phyloP scores from a whole-genome alignment of 2,113 vertebrate genomes.

The Platysteira castanea region DNA sequence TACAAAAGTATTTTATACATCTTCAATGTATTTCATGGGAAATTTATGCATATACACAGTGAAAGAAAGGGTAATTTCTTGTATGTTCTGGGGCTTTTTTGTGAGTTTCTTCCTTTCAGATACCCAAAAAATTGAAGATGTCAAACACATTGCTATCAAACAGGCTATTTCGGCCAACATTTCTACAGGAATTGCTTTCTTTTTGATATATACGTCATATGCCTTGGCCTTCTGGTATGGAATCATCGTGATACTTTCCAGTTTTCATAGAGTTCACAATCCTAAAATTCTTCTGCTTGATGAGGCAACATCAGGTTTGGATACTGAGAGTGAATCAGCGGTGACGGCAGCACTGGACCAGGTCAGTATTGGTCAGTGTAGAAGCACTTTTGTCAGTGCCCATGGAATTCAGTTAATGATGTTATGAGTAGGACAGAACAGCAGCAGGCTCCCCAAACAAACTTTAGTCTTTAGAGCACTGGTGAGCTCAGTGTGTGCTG shows the following conservation, averaged over 20 bases:
- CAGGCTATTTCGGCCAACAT: conserved; percentile 80
- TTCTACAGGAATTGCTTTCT: conserved; percentile 80
- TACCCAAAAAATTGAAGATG: conserved; percentile 83
- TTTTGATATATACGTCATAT: conserved; percentile 82
- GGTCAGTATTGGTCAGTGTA: conserved; percentile 55
- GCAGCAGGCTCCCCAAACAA: not conserved
- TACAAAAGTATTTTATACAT: not conserved
- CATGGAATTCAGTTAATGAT: not conserved
- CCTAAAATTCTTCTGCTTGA: conserved; percentile 88
- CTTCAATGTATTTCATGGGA: not conserved
- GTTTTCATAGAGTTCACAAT: conserved; percentile 72
- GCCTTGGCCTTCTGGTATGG: conserved; percentile 87
- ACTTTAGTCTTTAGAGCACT: not conserved
- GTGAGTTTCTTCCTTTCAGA: conserved; percentile 47
- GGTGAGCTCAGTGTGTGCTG: not conserved
- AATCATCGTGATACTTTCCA: conserved; percentile 73
- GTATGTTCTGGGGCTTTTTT: accelerated
- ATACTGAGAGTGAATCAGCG: conserved; percentile 84
- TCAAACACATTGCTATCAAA: conserved; percentile 79
- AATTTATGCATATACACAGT: not conserved
- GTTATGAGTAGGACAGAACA: not conserved
- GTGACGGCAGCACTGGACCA: conserved; percentile 86
- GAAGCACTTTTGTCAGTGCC: not conserved
- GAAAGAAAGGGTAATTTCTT: not conserved
- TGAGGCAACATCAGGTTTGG: conserved; percentile 85